phyloP scores from a whole-genome alignment of 2,888 invertebrate genomes.

The Selenia dentaria region DNA sequence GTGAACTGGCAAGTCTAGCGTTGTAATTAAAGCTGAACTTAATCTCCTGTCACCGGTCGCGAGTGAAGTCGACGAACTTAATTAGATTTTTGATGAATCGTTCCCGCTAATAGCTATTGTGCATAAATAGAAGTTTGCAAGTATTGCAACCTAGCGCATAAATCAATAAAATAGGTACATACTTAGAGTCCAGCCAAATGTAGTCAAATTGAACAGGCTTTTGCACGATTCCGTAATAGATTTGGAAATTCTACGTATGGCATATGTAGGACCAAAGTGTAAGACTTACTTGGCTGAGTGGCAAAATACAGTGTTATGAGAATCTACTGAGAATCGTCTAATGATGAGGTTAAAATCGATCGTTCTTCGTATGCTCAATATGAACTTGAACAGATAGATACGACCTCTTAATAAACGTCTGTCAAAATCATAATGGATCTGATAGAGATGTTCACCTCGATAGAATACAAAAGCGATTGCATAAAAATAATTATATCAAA shows the following conservation, averaged over 20 bases:
- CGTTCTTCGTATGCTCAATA: too few species aligned
- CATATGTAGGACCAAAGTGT: too few species aligned
- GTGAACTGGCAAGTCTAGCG: constrained; percentile 52
- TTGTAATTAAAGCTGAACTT: constrained; percentile 75
- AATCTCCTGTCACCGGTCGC: constrained; percentile 71
- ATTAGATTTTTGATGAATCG: constrained; percentile 73
- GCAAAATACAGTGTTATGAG: too few species aligned
- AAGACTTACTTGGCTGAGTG: too few species aligned
- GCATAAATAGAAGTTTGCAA: constrained; percentile 23
- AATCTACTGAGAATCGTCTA: too few species aligned
- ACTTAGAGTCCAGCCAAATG: too few species aligned
- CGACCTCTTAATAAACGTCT: constrained; percentile 5
- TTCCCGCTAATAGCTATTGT: constrained; percentile 38
- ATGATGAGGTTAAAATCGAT: too few species aligned
- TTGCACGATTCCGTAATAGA: too few species aligned
- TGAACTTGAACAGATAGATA: not conserved
- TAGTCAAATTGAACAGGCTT: too few species aligned
- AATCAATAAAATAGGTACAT: too few species aligned
- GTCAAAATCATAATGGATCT: constrained; percentile 2
- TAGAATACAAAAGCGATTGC: constrained; percentile 13
- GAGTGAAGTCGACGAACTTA: constrained; percentile 53
- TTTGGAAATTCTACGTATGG: too few species aligned
- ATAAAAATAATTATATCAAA: constrained; percentile 24
- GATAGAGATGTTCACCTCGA: constrained; percentile 18
- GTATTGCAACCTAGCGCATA: constrained; percentile 4